phyloP scores from a whole-genome alignment of 2,888 invertebrate species.

The Ommatoiulus sabulosus region DNA sequence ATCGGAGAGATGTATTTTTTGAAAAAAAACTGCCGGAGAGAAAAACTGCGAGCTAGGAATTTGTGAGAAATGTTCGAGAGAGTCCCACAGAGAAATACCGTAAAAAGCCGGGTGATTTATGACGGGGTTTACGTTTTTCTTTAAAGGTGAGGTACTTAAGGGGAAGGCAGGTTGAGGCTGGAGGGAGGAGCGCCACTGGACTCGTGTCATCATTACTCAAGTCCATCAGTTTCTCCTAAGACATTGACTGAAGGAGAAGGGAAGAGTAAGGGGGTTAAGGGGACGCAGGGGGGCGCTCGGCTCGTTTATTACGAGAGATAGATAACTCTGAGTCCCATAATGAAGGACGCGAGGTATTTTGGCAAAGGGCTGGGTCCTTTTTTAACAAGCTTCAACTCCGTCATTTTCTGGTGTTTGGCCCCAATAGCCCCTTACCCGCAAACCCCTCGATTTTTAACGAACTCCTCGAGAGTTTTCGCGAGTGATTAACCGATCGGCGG shows the following conservation, averaged over 20 bases:
- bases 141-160: conserved; percentile 8
- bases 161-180: conserved; percentile 22
- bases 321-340: not conserved
- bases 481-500: conserved; percentile 52
- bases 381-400: not conserved
- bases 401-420: not conserved
- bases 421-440: conserved; percentile 15
- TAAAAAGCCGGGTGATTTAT: conserved; percentile 9
- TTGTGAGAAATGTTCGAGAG: not conserved
- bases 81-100: conserved; percentile 20
- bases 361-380: conserved; percentile 48
- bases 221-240: conserved; percentile 51
- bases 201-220: conserved; percentile 57
- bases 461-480: not conserved
- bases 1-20: not conserved
- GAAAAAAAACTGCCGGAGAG: not conserved
- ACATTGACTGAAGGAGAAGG: conserved; percentile 51
- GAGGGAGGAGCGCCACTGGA: conserved; percentile 29
- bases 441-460: conserved; percentile 44
- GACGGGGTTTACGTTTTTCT: not conserved
- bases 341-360: conserved; percentile 8
- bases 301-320: conserved; percentile 12
- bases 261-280: not conserved
- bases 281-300: not conserved
- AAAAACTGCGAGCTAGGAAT: not conserved